Evolutionary conservation across 2,113 vertebrate species (phyloP), one percentile per base, ranked within the genome.

Genomic region (Ceuthmochares aereus): DNA sequence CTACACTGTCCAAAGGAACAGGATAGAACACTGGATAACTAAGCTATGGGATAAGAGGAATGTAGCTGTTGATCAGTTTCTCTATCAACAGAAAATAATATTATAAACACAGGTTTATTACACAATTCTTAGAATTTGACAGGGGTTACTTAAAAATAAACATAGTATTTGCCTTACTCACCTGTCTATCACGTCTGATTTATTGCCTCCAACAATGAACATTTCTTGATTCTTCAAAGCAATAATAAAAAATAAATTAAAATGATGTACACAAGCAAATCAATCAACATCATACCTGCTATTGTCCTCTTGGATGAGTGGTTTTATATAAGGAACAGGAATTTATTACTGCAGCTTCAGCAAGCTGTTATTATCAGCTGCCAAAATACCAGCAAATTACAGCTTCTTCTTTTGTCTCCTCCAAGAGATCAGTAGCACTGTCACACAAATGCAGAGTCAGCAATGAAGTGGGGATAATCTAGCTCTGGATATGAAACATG

Each of bases 341-440:
- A 86, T 81, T 81, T 75, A 62, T 90, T 84, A 34, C 70, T 69
- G 45, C 22, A 20, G 32, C 67, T 90, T 70, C 47, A 90, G 27
- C 29, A 56, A 32, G 45, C n/a, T 87, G 55, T 81, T 92, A 36
- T 45, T 63, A 84, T 64, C 59, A 73, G 34, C n/a, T 87, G 77
- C 82, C 66, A 95, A 79, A 95, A 79, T 76, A 75, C 29, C 29
- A 72, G 49, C 58, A 93, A 66, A 82, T 90, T 93, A 87, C 29
- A 91, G 47, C 12, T 92, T 29, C 6, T 60, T 55, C 45, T 70
- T 73, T 82, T 79, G 42, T 42, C 22, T 80, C 79, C 29, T 70
- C 22, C 1, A 26, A 47, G 73, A 86, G 68, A 88, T 51, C 55
- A 94, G 45, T 30, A 85, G 12, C 19, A n/a, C 43, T 83, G 36